Evolutionary conservation across 2,888 invertebrate species (phyloP), one percentile per base, ranked within the genome.

Genomic region (Leptarthrus brevirostris): DNA sequence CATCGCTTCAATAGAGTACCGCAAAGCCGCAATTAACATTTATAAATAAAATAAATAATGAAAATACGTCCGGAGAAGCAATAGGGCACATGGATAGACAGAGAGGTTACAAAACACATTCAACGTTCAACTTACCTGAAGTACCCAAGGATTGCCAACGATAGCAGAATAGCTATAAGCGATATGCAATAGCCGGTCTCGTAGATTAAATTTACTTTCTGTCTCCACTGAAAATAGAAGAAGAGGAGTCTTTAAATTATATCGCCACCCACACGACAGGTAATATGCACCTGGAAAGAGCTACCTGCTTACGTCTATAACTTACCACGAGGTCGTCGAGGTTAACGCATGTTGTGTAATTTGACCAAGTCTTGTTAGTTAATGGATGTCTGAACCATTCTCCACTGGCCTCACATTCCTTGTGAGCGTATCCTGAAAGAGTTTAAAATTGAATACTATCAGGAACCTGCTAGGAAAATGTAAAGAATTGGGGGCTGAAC

Each of bases 301-400:
- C 3, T 34, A 26, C 16, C 16, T 14, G 8, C 56, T 14, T 34
- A 30, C 12, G 22, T n/a, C 14, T 52, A 18, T 52, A 16, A 84
- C 88, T 89, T 83, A 92, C 92, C 80, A 87, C 86, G 58, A 91
- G 86, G 80, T 91, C 92, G 44, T 89, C 90, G 49, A 89, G 79
- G 82, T 93, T 91, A 75, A 96, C 87, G 85, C 96, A 96, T 52
- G 92, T 93, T 70, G 95, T 95, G 86, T 96, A 96, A 86, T 96
- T 96, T 79, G 95, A 93, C 95, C 96, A 96, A 22, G 91, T 88
- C 79, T 87, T 88, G 81, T 92, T 91, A 64, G 90, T 92, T 75
- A 87, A 87, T 8, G 93, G 93, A 85, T 94, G 93, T 74, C 88
- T 89, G 84, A 90, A 95, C 96, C 96, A 96, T 58, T 90, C 90